Evolutionary conservation across 2,888 invertebrate genomes (phyloP).

Genomic region (Laothoe populi): DNA sequence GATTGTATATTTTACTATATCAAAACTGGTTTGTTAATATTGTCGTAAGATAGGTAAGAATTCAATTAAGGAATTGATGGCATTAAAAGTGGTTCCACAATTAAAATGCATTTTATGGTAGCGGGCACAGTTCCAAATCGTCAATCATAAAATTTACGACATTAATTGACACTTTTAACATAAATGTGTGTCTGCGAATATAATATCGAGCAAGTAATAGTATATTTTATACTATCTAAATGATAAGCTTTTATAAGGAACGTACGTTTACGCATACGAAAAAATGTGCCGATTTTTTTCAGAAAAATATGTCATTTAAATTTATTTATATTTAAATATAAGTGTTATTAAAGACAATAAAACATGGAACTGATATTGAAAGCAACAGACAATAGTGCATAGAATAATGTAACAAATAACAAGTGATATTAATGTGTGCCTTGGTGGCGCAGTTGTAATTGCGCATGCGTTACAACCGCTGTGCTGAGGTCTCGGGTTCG

Average conservation of each 20-base stretch:
- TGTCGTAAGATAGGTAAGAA: neutral
- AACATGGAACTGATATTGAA: neutral
- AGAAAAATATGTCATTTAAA: neutral
- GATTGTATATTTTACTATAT: neutral
- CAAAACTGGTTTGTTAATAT: conserved; percentile 5
- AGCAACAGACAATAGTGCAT: neutral
- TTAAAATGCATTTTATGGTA: conserved; percentile 23
- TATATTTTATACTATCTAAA: no score
- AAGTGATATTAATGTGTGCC: neutral
- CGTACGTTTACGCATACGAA: neutral
- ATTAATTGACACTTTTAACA: conserved; percentile 1
- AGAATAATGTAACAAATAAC: no score
- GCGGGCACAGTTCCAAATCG: neutral
- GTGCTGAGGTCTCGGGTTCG: no score
- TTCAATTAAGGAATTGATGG: conserved; percentile 16
- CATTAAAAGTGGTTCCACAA: conserved; percentile 31
- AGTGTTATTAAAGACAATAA: neutral
- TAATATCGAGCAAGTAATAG: no score
- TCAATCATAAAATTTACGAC: conserved; percentile 1
- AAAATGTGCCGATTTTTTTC: neutral
- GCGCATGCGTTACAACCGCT: no score
- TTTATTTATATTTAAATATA: neutral
- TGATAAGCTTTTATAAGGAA: conserved; percentile 6
- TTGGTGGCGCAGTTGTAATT: no score
- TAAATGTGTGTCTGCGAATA: conserved; percentile 9